phyloP scores from a whole-genome alignment of 2,797 vertebrate genomes.

The Mycteria americana region DNA sequence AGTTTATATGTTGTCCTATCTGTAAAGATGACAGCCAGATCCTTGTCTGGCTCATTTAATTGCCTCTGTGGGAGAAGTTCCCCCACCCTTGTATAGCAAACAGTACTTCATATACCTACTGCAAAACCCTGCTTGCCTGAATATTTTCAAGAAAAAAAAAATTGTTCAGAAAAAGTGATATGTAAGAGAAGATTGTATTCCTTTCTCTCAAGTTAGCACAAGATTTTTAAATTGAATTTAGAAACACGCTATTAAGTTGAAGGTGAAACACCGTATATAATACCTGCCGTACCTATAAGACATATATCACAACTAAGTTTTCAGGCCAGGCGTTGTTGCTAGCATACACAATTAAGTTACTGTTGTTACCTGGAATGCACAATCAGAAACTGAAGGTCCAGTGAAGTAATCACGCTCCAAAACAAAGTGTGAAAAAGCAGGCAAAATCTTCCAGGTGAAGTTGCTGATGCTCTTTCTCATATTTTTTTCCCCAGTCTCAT shows the following conservation, averaged over 20 bases:
- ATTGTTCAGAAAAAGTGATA: not conserved
- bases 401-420: not conserved
- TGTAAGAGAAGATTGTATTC: not conserved
- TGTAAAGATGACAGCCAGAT: constrained; percentile 58
- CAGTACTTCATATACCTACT: not conserved
- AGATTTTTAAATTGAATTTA: not conserved
- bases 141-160: not conserved
- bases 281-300: not conserved
- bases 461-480: not conserved
- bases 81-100: not conserved
- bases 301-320: not conserved
- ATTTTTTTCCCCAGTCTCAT: not conserved
- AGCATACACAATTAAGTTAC: not conserved
- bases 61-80: constrained; percentile 33
- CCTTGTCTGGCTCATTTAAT: constrained; percentile 51
- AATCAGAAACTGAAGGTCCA: not conserved
- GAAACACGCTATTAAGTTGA: not conserved
- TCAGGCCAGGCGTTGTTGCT: not conserved
- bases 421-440: not conserved
- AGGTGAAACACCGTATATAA: not conserved
- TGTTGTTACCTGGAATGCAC: not conserved
- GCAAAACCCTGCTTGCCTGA: not conserved
- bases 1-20: constrained; percentile 60
- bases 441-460: not conserved
- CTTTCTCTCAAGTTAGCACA: not conserved